Base-by-base conservation (phyloP, 2,888 invertebrate species). In the Megaustenia siamemsis region DNA sequence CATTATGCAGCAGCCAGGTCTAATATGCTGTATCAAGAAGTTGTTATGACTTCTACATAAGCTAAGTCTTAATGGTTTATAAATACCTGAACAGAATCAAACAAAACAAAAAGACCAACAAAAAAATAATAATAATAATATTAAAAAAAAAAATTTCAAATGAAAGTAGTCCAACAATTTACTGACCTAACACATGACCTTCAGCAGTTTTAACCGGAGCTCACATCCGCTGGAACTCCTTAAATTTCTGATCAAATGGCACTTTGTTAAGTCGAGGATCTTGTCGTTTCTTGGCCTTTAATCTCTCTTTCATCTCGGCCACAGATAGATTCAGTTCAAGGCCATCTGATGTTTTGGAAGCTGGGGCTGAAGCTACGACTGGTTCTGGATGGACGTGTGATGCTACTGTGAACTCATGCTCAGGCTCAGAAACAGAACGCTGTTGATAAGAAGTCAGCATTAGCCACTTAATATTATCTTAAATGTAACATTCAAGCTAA, bases 261-360 rank as follows among this genome's bases (percentile, higher is more conserved):
- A 83, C 60, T 53, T 85, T 87, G 73, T 45, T 68, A 35, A 80
- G 38, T 28, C 90, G 90, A n/a, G 90, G 90, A 84, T 92, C 92
- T 63, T 81, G 86, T 83, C 89, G 91, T 84, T 89, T 90, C 84
- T 88, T 89, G 5, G 86, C 78, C 69, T 89, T 88, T 38, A 92
- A 84, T 38, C 87, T 85, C 79, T 90, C 92, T 86, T 90, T 86
- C 90, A 91, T 90, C 86, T 92, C 90, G 40, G 90, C 90, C 40
- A 91, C 92, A 5, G 90, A 90, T 83, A 92, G 85, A 28, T 82
- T 68, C 6, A 87, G 84, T 73, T 82, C 79, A n/a, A 86, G 80
- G 49, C 82, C 87, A 12, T 63, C 87, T 21, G 35, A 28, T 40
- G 53, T 68, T 32, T 38, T 79, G 10, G 73, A 32, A 3, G 40